Percentiles rank a stretch among this genome's conserved stretches.
Conservation (phyloP, 2,888 invertebrate species). For the Parasteatoda lunata region DNA sequence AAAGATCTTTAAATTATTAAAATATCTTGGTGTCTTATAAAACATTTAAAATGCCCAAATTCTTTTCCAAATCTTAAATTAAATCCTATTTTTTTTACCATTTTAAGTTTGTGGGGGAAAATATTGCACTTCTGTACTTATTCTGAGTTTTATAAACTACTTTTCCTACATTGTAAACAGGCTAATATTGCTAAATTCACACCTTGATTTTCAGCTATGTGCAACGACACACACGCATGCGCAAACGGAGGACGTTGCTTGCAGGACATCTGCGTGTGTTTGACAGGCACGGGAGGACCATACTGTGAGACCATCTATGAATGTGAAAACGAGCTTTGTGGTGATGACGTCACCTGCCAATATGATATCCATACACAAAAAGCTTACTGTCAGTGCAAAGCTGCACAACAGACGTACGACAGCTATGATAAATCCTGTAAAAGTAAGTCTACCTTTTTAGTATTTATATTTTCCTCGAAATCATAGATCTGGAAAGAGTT, state of each 20-base stretch:
- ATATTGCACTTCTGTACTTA: no score
- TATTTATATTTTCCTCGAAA: no score
- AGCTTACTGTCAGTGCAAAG: neutral
- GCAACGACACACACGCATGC: neutral
- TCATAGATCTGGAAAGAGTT: no score
- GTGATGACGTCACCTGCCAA: neutral
- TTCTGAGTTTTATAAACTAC: no score
- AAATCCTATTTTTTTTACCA: no score
- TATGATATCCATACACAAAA: neutral
- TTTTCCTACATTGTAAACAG: no score
- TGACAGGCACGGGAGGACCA: neutral
- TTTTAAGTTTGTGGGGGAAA: no score
- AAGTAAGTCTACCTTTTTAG: neutral
- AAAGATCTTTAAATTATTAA: no score
- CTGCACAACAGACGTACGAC: neutral
- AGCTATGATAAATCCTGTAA: neutral
- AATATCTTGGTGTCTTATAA: no score
- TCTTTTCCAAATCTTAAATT: no score
- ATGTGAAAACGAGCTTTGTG: neutral
- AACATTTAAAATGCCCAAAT: no score
- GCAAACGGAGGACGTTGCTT: neutral
- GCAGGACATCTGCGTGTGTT: neutral
- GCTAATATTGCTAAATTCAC: no score
- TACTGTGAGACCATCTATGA: neutral
- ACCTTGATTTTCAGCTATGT: neutral